A percentile compares a stretch with the other conserved stretches of the same genome.
Conservation (phyloP, 2,113 vertebrate species). For the Misgurnus anguillicaudatus region DNA sequence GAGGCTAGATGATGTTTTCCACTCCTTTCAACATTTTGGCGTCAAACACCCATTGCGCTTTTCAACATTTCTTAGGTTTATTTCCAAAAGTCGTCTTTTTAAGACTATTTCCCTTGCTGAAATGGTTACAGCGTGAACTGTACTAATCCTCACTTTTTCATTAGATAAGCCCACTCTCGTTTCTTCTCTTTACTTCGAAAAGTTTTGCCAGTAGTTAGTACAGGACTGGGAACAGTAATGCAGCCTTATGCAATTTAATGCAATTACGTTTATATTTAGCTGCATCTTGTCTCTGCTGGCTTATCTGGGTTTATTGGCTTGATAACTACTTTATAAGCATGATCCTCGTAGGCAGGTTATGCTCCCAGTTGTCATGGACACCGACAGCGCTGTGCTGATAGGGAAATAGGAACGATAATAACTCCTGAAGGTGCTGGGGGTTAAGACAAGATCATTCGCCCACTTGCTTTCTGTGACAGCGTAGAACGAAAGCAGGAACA, state of each 20-base stretch:
- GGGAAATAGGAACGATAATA: slow-evolving; percentile 10
- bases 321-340: slow-evolving; percentile 28
- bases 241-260: slow-evolving; percentile 20
- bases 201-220: slow-evolving; percentile 1
- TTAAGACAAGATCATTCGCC: slow-evolving; percentile 23
- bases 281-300: slow-evolving; percentile 9
- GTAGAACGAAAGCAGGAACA: neutral
- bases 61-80: neutral
- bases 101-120: neutral
- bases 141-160: slow-evolving; percentile 16
- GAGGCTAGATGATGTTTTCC: slow-evolving; percentile 2
- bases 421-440: slow-evolving; percentile 16
- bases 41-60: neutral
- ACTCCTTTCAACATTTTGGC: neutral
- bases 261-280: slow-evolving; percentile 33
- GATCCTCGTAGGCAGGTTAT: slow-evolving; percentile 29
- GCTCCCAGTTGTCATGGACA: slow-evolving; percentile 35
- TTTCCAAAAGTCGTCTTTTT: slow-evolving; percentile 4
- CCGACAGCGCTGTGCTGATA: neutral
- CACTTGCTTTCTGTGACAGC: slow-evolving; percentile 9
- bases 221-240: neutral
- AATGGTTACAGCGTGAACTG: neutral
- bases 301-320: slow-evolving; percentile 30
- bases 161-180: neutral
- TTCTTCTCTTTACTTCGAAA: neutral